Conservation (phyloP, 2,113 vertebrate genomes). For the Neotragus moschatus region DNA sequence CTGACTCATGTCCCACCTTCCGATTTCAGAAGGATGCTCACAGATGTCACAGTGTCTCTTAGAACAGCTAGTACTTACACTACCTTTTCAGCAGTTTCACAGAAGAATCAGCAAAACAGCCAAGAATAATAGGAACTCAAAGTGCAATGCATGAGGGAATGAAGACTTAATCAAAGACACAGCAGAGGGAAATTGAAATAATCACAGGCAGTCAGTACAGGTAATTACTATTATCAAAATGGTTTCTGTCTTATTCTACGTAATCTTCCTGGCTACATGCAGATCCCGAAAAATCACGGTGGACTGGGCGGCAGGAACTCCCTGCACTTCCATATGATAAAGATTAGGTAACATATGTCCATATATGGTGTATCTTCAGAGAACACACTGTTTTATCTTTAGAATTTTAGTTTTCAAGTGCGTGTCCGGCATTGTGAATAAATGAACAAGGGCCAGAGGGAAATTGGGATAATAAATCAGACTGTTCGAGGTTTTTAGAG, state of each 20-base stretch:
- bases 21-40: not conserved
- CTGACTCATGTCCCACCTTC: accelerated
- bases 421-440: not conserved
- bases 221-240: constrained; percentile 25
- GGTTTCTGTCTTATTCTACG: not conserved
- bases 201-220: not conserved
- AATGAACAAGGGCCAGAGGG: not conserved
- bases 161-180: constrained; percentile 44
- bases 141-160: not conserved
- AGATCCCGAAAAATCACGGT: not conserved
- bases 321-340: not conserved
- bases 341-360: not conserved
- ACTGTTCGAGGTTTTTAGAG: not conserved
- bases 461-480: not conserved
- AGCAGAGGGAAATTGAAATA: constrained; percentile 27
- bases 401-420: not conserved
- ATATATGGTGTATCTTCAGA: accelerated
- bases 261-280: not conserved
- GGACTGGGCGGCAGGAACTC: not conserved
- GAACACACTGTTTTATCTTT: not conserved
- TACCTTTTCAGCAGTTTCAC: not conserved
- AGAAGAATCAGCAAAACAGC: not conserved
- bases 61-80: not conserved
- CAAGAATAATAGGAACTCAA: not conserved
- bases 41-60: not conserved